These are phyloP conservation scores for Masticophis lateralis DNA, from an alignment of 2,797 vertebrate species.

Conservation along the genomic window DNA sequence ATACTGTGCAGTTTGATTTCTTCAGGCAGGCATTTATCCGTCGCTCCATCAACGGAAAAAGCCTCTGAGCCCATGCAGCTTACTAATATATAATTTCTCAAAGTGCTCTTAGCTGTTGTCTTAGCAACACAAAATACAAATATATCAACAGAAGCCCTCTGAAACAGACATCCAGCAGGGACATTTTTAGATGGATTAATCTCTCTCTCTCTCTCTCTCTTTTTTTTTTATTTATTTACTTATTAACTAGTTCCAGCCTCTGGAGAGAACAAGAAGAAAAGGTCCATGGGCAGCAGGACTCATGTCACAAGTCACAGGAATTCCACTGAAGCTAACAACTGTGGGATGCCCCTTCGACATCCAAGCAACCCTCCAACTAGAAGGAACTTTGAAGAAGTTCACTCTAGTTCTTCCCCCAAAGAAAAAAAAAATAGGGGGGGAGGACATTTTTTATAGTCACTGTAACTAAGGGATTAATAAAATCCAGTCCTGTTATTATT, in stretches of 20 bases:
- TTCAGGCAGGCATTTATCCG: slow-evolving; percentile 18
- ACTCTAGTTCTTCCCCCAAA: background rate
- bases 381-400: slow-evolving; percentile 9
- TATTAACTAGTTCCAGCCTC: background rate
- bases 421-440: background rate
- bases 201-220: background rate
- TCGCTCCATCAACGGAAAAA: slow-evolving; percentile 32
- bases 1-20: background rate
- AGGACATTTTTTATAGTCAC: background rate
- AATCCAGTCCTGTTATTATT: background rate
- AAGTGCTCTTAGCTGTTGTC: slow-evolving; percentile 53
- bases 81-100: slow-evolving; percentile 53
- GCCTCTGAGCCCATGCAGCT: slow-evolving; percentile 24
- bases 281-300: background rate
- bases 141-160: slow-evolving; percentile 50
- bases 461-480: background rate
- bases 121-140: slow-evolving; percentile 65
- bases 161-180: slow-evolving; percentile 39
- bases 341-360: background rate
- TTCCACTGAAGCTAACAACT: slow-evolving; percentile 17
- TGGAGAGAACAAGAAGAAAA: slow-evolving; percentile 16
- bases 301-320: background rate
- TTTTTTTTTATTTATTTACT: slow-evolving; percentile 19
- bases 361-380: slow-evolving; percentile 27
- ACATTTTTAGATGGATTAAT: slow-evolving; percentile 43